phyloP scores from a whole-genome alignment of 2,113 vertebrate species.

The Sciurus niger region DNA sequence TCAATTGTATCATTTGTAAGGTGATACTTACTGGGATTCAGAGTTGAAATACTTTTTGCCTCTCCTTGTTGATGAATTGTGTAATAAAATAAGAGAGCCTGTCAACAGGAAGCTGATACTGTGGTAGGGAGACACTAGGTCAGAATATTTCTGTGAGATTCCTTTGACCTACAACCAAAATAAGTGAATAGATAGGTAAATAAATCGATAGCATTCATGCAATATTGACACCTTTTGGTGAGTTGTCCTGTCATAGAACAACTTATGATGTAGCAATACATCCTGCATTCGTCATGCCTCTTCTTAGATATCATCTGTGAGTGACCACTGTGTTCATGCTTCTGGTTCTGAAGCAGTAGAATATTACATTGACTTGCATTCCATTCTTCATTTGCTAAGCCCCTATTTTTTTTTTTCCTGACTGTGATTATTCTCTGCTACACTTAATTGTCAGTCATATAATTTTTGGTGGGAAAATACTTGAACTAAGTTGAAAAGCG shows the following conservation, averaged over 20 bases:
- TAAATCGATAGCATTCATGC: background rate
- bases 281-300: background rate
- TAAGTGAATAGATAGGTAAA: background rate
- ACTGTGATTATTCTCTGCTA: constrained; percentile 16
- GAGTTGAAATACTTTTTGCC: constrained; percentile 51
- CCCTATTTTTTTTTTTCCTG: background rate
- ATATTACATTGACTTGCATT: background rate
- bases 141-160: constrained; percentile 68
- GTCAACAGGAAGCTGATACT: background rate
- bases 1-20: constrained; percentile 53
- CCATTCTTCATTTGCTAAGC: constrained; percentile 19
- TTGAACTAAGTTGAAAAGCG: constrained; percentile 40
- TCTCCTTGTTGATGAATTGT: constrained; percentile 21
- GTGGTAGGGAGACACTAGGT: background rate
- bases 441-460: constrained; percentile 11
- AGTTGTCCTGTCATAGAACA: background rate
- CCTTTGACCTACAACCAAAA: constrained; percentile 38
- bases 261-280: constrained; percentile 34
- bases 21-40: background rate
- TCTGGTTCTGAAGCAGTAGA: background rate
- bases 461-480: constrained; percentile 30
- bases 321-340: background rate
- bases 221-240: background rate
- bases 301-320: constrained; percentile 23
- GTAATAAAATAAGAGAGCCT: constrained; percentile 15